Conservation (phyloP, 1,140 invertebrate species). For the Drosophila tsacasi region DNA sequence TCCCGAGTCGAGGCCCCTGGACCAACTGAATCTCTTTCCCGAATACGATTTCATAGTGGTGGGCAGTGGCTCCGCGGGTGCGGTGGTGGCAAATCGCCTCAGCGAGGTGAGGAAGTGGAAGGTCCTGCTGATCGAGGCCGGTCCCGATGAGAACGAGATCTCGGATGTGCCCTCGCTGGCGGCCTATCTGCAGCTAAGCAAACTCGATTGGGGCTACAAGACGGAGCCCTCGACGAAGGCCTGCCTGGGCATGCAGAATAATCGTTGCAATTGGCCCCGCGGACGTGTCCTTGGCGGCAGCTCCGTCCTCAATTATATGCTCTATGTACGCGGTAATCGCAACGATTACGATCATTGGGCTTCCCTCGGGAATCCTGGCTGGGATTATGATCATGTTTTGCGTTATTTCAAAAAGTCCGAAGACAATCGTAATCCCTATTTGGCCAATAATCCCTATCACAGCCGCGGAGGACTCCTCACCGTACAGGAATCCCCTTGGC, state of each 20-base stretch:
- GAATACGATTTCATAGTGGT: constrained; percentile 95
- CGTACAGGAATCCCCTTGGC: constrained; percentile 94
- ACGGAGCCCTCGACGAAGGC: constrained; percentile 94
- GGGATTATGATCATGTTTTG: constrained; percentile 95
- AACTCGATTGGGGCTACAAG: constrained; percentile 96
- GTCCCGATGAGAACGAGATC: constrained; percentile 96
- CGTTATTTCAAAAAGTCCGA: constrained; percentile 96
- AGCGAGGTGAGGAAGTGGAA: constrained; percentile 93
- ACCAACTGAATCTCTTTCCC: constrained; percentile 86
- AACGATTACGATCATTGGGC: constrained; percentile 97
- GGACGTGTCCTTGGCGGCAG: constrained; percentile 95
- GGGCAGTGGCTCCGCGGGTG: constrained; percentile 92
- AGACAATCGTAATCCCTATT: constrained; percentile 94
- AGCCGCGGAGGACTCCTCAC: constrained; percentile 91
- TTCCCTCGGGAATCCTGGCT: constrained; percentile 92
- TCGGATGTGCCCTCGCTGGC: constrained; percentile 95
- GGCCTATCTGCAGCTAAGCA: constrained; percentile 94
- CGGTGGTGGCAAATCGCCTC: constrained; percentile 95
- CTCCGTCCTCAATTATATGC: constrained; percentile 97
- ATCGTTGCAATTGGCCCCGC: constrained; percentile 93
- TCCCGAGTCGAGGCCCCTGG: constrained; percentile 90
- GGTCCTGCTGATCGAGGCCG: constrained; percentile 95
- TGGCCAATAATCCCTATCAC: constrained; percentile 90
- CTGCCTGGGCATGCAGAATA: constrained; percentile 91
- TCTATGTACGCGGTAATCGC: constrained; percentile 93